Evolutionary conservation across 2,113 vertebrate species (phyloP).

Genomic region (Rhinolophus sinicus): DNA sequence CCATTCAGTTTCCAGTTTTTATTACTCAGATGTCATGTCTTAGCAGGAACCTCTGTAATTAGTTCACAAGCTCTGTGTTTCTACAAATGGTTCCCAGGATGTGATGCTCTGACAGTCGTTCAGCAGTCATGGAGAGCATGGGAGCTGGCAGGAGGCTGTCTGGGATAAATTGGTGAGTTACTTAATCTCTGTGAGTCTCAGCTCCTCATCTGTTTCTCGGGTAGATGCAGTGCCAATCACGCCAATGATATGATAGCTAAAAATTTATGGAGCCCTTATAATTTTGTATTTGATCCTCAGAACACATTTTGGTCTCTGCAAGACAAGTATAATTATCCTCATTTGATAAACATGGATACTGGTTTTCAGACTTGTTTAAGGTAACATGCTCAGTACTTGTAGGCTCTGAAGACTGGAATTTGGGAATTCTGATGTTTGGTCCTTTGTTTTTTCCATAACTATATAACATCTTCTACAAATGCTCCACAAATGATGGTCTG

Average conservation of each 20-base stretch:
- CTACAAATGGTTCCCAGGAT: background rate
- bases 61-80: background rate
- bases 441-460: background rate
- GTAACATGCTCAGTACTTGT: background rate
- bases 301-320: background rate
- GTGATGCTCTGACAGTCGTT: background rate
- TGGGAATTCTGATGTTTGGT: background rate
- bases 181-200: background rate
- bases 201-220: background rate
- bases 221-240: background rate
- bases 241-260: background rate
- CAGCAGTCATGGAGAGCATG: fast-evolving
- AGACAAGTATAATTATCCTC: background rate
- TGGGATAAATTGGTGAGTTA: background rate
- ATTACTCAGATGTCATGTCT: background rate
- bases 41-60: background rate
- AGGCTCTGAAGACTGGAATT: background rate
- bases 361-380: background rate
- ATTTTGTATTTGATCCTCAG: background rate
- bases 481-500: background rate
- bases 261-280: background rate
- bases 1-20: background rate
- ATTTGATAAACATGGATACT: background rate
- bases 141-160: background rate
- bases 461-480: background rate